Conservation (phyloP, 2,797 vertebrate genomes). For the Sebastes matsubarae region DNA sequence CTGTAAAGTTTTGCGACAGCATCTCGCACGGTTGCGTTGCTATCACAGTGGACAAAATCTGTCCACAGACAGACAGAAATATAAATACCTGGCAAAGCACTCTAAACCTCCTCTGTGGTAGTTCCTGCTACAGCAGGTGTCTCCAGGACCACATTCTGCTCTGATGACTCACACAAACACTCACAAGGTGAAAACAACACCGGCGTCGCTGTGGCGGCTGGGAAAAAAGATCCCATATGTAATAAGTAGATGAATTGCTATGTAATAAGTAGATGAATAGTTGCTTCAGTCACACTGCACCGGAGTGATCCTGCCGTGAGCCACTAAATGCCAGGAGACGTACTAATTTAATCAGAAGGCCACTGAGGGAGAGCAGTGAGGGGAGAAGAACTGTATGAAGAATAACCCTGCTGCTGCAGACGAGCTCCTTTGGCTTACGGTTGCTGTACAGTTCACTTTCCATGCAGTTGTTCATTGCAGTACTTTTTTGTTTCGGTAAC, state of each 20-base stretch:
- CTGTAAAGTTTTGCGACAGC: too few relatives aligned
- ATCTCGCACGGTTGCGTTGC: too few relatives aligned
- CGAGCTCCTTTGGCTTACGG: not conserved
- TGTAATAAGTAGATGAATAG: slow-evolving; percentile 6
- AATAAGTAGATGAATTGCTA: slow-evolving; percentile 1
- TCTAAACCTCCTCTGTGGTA: too few relatives aligned
- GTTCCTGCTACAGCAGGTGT: not conserved
- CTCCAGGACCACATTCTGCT: too few relatives aligned
- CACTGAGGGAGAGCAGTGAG: not conserved
- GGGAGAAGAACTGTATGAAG: not conserved
- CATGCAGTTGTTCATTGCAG: not conserved
- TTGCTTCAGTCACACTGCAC: not conserved
- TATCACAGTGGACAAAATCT: too few relatives aligned
- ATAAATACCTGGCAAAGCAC: too few relatives aligned
- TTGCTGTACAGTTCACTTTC: not conserved
- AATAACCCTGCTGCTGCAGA: not conserved
- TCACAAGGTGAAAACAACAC: too few relatives aligned
- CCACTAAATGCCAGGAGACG: slow-evolving; percentile 1
- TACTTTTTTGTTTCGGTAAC: not conserved
- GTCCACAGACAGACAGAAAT: too few relatives aligned
- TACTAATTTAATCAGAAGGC: slow-evolving; percentile 2
- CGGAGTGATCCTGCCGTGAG: slow-evolving; percentile 1
- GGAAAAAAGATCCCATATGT: not conserved
- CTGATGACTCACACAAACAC: too few relatives aligned
- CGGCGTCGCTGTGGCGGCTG: too few relatives aligned